Base-by-base conservation (phyloP, 1,140 invertebrate species). In the Cydia strobilella region DNA sequence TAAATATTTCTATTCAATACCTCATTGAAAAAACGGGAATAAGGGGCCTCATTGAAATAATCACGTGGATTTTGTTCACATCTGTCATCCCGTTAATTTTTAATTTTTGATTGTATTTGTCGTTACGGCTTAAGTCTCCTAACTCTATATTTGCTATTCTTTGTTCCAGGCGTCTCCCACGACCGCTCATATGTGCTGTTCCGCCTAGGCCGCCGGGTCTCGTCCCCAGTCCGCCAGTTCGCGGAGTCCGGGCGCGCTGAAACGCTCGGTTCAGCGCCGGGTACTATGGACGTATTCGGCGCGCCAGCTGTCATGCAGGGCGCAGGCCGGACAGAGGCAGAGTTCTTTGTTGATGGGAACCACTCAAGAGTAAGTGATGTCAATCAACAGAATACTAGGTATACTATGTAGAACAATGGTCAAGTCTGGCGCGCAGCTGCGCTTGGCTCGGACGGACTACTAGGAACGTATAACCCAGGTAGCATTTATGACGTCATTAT, bases 291-390 rank as follows among this genome's bases (percentile, higher is more conserved):
- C 86, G 95, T 96, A 72, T 98, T 99, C 90, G 95, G 94, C 51
- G 97, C 96, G 12, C 96, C 97, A 1, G 94, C 96, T 0, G 95
- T 98, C 15, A 87, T 93, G 1, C 93, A 95, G 76, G 97, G 97
- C 1, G 95, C 96, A 62, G 97, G 97, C 1, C 93, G 95, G 62
- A 96, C 97, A 25, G 95, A 97, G 83, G 95, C 96, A 0, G 95
- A 96, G 82, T 97, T 98, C 86, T 97, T 98, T 86, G 95, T 97
- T n/a, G 97, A 98, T 88, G 97, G 97, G 74, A 97, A 97, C 91
- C 97, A 98, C 93, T 97, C 97, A 7, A 94, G 94, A 92, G 96
- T 96, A 90, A 94, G 91, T 87, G 74, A 39, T 9, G 9, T 39
- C 7, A 39, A 9, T 10, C 9, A 39, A 39, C 7, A 0, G 35